Evolutionary conservation across 35 echinoderm and acorn worm genomes (phyloP).

Genomic region (Lytechinus variegatus): DNA sequence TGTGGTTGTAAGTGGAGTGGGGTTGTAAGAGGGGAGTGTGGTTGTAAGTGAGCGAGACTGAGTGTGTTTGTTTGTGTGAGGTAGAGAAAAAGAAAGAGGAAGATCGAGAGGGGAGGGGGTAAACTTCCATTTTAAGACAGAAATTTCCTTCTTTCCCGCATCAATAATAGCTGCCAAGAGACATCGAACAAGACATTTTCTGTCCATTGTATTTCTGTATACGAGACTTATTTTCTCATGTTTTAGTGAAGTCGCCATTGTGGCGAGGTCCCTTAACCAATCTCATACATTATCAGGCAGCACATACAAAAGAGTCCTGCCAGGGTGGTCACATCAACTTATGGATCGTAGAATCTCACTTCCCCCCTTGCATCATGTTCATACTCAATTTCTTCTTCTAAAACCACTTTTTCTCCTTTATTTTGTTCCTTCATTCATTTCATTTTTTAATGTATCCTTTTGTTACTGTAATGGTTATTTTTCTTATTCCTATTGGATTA

Average conservation of each 20-base stretch:
- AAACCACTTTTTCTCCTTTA: background rate
- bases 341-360: background rate
- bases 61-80: too few relatives aligned
- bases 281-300: background rate
- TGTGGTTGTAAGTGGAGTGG: background rate
- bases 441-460: background rate
- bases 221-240: background rate
- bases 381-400: too few relatives aligned
- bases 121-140: background rate
- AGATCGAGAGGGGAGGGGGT: background rate
- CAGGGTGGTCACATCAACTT: background rate
- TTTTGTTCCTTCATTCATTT: background rate
- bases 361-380: too few relatives aligned
- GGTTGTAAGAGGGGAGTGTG: background rate
- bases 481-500: background rate
- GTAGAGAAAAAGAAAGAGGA: background rate
- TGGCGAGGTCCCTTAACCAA: background rate
- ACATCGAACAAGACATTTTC: background rate
- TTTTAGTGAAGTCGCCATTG: background rate
- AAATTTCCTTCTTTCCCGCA: background rate
- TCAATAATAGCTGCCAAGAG: background rate
- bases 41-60: background rate
- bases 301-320: slow-evolving; percentile 13
- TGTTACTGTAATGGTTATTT: background rate
- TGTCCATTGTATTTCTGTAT: background rate